Conservation (phyloP, 2,888 invertebrate species). For the Eudemis profundana region DNA sequence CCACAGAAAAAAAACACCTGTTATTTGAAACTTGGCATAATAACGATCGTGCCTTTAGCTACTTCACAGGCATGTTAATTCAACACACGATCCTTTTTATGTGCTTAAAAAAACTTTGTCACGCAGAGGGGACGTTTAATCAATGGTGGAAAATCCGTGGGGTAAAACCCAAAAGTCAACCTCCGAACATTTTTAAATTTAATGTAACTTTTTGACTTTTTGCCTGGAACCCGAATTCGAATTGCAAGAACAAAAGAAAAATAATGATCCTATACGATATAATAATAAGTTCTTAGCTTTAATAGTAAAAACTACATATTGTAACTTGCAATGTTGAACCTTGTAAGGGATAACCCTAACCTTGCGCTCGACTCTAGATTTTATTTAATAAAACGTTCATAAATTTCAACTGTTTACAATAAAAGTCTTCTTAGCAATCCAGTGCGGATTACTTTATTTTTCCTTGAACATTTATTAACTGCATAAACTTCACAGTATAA, state of each 20-base stretch:
- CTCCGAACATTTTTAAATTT: not conserved
- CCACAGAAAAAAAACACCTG: not conserved
- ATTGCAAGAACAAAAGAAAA: no score
- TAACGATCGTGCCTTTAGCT: conserved; percentile 3
- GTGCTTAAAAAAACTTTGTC: conserved; percentile 1
- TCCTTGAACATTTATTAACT: conserved; percentile 6
- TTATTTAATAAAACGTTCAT: conserved; percentile 7
- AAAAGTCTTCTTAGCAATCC: conserved; percentile 4
- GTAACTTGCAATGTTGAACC: not conserved
- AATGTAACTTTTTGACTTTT: no score
- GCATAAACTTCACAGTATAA: not conserved
- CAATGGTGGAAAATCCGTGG: conserved; percentile 1
- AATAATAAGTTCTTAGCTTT: no score
- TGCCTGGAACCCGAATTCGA: no score
- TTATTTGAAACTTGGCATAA: no score
- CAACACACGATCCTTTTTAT: conserved; percentile 13
- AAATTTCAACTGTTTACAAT: conserved; percentile 26
- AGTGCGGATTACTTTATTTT: not conserved
- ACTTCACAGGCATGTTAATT: conserved; percentile 5
- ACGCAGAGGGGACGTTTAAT: conserved; percentile 7
- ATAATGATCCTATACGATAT: no score
- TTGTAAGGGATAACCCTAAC: conserved; percentile 29
- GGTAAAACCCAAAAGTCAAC: not conserved
- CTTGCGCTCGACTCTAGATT: conserved; percentile 14
- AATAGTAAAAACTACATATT: no score